Base-by-base conservation (phyloP, 2,888 invertebrate species). In the Cephus pygmeus region DNA sequence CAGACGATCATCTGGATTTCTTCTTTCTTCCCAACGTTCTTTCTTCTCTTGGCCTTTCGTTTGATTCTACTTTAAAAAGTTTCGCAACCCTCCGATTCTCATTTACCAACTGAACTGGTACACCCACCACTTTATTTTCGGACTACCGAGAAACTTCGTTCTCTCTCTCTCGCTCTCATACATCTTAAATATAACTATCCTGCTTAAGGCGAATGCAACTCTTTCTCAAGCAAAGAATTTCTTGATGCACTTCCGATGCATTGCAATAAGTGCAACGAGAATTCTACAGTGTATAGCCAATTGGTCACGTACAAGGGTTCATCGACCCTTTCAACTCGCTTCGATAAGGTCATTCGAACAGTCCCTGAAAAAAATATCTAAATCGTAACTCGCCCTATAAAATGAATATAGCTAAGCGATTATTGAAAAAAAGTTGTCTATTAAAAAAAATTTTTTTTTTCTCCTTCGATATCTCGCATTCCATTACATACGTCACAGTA, bases 1-100 rank as follows among this genome's bases (percentile, higher is more conserved):
- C 85, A 82, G 83, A 81, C 80, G 81, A 82, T 80, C 79, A 9
- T 56, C 56, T 23, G 56, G 23, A 56, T 56, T 56, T 56, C 6
- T 56, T 23, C 23, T 56, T 23, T 23, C 23, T 23, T 23, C 9
- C 23, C 56, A 23, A 9, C 9, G 9, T 9, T 6, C 56, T 56
- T 56, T 56, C 56, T 56, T 56, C 56, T 23, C 23, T 23, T 23
- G 23, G 56, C 31, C 23, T 23, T 56, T 23, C 56, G 3, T 40
- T 56, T 6, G 56, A 56, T 56, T 56, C 23, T 23, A 23, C 23
- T 23, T 56, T 56, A 0, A 23, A 56, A 56, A 23, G 1, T 56
- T 56, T 56, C 9, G 23, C 56, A 2, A 56, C 15, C 56, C 56
- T 56, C 23, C 6, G 9, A 56, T 23, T 56, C 56, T 23, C 56